Conservation (phyloP, 2,113 vertebrate genomes). For the Tupaia tana region DNA sequence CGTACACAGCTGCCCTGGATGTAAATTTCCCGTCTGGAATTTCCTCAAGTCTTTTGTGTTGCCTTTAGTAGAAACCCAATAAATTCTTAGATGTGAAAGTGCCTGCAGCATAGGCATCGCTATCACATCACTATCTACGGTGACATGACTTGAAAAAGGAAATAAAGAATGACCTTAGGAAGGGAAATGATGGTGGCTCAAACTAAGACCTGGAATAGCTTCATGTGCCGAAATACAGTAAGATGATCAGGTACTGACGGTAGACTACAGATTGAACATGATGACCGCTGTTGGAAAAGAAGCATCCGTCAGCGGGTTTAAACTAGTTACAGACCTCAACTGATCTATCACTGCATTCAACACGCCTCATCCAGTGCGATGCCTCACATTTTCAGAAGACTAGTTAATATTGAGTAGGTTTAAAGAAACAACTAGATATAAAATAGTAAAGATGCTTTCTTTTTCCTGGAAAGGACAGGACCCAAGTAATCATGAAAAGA, state of each 20-base stretch:
- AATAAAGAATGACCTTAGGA: not conserved
- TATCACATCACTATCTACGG: conserved; percentile 9
- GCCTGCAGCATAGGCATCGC: not conserved
- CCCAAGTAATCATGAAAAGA: not conserved
- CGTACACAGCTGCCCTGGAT: not conserved
- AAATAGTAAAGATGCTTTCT: not conserved
- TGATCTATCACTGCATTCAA: not conserved
- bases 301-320: not conserved
- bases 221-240: not conserved
- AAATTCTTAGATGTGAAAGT: not conserved
- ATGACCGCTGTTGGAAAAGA: not conserved
- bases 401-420: not conserved
- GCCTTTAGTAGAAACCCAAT: not conserved
- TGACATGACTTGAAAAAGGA: not conserved
- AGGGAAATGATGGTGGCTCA: not conserved
- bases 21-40: not conserved
- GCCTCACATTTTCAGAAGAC: not conserved
- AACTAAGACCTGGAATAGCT: not conserved
- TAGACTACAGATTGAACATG: not conserved
- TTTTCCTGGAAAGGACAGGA: not conserved
- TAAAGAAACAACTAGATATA: not conserved
- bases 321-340: not conserved
- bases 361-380: not conserved
- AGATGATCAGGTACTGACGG: not conserved
- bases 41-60: conserved; percentile 6